Evolutionary conservation across 1,140 invertebrate species (phyloP).

Genomic region (Macrosteles quadrilineatus): DNA sequence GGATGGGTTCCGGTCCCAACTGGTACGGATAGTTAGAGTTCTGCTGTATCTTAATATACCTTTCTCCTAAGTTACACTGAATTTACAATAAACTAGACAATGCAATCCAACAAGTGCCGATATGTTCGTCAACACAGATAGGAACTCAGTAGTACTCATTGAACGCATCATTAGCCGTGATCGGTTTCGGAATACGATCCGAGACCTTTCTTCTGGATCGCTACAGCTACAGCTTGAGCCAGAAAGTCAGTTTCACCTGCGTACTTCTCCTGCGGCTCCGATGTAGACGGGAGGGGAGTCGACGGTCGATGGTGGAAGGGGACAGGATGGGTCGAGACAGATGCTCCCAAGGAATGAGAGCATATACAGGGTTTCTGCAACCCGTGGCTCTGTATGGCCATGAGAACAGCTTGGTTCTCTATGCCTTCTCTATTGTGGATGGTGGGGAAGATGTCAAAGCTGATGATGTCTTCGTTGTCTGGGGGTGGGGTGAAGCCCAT

Average conservation of each 20-base stretch:
- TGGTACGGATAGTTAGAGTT: too few species aligned
- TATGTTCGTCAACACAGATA: not conserved
- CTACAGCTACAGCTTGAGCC: slow-evolving; percentile 42
- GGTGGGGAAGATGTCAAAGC: slow-evolving; percentile 30
- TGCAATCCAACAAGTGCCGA: too few species aligned
- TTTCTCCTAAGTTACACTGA: too few species aligned
- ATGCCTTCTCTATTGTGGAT: slow-evolving; percentile 38
- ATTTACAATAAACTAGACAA: too few species aligned
- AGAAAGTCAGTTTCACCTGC: slow-evolving; percentile 41
- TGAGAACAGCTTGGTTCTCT: slow-evolving; percentile 48
- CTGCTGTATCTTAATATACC: too few species aligned
- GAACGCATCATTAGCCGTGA: not conserved
- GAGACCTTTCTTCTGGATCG: slow-evolving; percentile 44
- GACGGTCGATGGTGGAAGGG: slow-evolving; percentile 34
- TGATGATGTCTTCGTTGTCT: slow-evolving; percentile 35
- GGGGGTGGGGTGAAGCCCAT: slow-evolving; percentile 40
- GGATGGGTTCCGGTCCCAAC: too few species aligned
- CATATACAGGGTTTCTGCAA: slow-evolving; percentile 40
- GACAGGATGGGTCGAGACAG: not conserved
- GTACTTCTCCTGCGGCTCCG: slow-evolving; percentile 2
- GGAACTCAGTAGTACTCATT: not conserved
- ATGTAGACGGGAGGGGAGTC: not conserved
- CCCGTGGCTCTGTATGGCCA: slow-evolving; percentile 49
- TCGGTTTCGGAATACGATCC: slow-evolving; percentile 29
- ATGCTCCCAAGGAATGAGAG: not conserved